phyloP scores from a whole-genome alignment of 2,797 vertebrate species.

The Syngnathus rostellatus region DNA sequence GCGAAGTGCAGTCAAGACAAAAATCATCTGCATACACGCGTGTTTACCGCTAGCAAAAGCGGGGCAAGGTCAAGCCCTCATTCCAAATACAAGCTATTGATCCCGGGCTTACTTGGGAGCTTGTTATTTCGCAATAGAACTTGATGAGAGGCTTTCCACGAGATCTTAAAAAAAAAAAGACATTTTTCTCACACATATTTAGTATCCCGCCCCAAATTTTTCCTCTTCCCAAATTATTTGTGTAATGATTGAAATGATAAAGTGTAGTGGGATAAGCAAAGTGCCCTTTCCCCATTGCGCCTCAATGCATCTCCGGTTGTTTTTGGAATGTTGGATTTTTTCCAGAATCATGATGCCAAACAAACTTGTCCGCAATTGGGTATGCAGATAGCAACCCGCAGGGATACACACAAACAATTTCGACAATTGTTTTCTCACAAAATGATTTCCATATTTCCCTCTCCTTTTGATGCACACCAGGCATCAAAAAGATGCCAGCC shows the following conservation, averaged over 20 bases:
- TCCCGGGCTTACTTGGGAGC: conserved; percentile 47
- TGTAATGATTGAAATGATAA: too few relatives aligned
- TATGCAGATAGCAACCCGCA: background rate
- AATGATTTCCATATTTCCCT: background rate
- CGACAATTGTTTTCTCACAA: background rate
- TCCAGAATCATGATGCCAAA: background rate
- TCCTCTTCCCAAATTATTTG: background rate
- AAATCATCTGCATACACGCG: background rate
- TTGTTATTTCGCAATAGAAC: background rate
- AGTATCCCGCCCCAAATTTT: background rate
- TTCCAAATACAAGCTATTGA: conserved; percentile 58
- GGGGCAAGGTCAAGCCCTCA: conserved; percentile 21
- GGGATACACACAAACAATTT: background rate
- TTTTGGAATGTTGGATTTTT: background rate
- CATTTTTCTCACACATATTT: background rate
- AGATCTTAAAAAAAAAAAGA: background rate
- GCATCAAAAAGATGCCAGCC: background rate
- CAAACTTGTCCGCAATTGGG: background rate
- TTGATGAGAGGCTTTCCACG: background rate
- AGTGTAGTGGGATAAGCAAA: too few relatives aligned
- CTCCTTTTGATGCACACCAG: background rate
- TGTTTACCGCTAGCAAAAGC: background rate
- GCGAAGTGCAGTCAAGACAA: background rate
- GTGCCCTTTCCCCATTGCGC: background rate
- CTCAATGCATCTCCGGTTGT: background rate